Evolutionary conservation across 2,797 vertebrate genomes (phyloP), one percentile per base, ranked within the genome.

Genomic region (Coilia nasus): DNA sequence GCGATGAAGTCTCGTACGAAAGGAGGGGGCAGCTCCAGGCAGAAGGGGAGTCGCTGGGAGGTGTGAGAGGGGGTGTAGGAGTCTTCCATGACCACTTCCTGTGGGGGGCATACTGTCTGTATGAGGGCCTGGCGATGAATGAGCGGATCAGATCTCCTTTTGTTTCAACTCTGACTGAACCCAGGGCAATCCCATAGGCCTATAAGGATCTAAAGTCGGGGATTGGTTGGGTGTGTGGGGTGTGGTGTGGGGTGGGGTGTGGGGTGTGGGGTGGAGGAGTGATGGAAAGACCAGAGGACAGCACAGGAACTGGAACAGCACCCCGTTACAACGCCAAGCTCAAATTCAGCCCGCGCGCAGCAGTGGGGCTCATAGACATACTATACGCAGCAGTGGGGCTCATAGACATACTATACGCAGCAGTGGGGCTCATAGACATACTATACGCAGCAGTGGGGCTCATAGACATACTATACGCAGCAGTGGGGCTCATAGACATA

Each of bases 311-410:
- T 80, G 62, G 54, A 75, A 81, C 21, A 83, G 84, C 59, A 90
- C 91, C 88, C 91, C 85, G 84, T 89, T 90, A 54, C 89, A 94
- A 95, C 91, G 92, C 92, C 94, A 95, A 95, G 93, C 94, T 94
- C 92, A 95, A 94, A 95, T 92, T 84, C 92, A 94, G 92, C 50
- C 84, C 46, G n/a, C 46, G 46, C 46, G 46, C 46, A 10, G 46
- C n/a, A 89, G 90, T 92, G 83, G 64, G 85, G 90, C n/a, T n/a
- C n/a, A n/a, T n/a, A n/a, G n/a, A n/a, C n/a, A n/a, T n/a, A n/a
- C n/a, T n/a, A n/a, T n/a, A n/a, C n/a, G n/a, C n/a, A n/a, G n/a
- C n/a, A n/a, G n/a, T n/a, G n/a, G n/a, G n/a, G n/a, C n/a, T n/a
- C n/a, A n/a, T n/a, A n/a, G n/a, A n/a, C n/a, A n/a, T n/a, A n/a